Percentiles rank a stretch among this genome's conserved stretches.
phyloP scores from a whole-genome alignment of 2,113 vertebrate genomes.

The Harpagus bidentatus region DNA sequence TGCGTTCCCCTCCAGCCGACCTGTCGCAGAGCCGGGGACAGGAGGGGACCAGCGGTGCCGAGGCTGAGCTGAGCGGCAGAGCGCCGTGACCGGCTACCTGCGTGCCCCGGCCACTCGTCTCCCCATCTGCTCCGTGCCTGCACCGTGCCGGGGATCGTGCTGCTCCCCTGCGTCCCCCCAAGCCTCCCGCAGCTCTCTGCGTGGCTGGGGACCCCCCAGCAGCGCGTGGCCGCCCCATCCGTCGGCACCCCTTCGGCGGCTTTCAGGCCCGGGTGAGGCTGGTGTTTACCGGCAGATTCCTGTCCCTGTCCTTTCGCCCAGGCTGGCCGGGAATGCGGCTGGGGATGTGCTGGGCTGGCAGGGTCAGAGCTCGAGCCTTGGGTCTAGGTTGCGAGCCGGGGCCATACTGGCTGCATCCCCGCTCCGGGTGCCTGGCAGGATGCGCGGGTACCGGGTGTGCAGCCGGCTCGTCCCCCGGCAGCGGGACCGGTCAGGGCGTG shows the following conservation, averaged over 20 bases:
- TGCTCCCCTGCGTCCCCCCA: background rate
- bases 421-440: background rate
- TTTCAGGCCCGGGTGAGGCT: background rate
- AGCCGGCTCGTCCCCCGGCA: background rate
- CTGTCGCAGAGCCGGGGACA: background rate
- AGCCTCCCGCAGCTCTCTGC: background rate
- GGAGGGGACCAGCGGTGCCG: background rate
- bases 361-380: background rate
- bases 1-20: background rate
- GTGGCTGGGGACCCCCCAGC: background rate
- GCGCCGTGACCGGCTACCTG: too few species aligned
- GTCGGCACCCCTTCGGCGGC: background rate
- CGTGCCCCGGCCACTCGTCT: background rate
- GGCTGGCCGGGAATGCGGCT: background rate
- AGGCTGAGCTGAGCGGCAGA: background rate
- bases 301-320: background rate
- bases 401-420: background rate
- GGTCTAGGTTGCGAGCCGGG: background rate
- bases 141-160: background rate
- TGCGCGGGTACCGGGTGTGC: fast-evolving
- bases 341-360: fast-evolving
- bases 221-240: too few species aligned
- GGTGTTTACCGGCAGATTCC: background rate
- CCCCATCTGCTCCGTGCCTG: background rate
- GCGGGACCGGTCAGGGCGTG: fast-evolving